These are phyloP conservation scores for Chionomys nivalis DNA, from an alignment of 2,113 vertebrate species.

Conservation along the genomic window DNA sequence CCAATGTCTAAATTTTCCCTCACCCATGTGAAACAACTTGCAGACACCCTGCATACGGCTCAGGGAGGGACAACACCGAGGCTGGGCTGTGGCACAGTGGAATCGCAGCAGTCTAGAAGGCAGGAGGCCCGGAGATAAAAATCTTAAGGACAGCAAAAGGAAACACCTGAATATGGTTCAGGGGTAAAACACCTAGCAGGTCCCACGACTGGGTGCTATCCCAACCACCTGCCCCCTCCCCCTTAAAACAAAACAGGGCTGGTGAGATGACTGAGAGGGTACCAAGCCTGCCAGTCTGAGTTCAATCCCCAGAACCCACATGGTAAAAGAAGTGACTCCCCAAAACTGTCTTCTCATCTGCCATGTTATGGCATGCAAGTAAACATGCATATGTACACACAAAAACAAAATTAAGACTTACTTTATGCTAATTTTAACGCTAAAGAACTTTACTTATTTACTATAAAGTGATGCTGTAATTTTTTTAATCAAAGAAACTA, in stretches of 20 bases:
- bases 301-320: not conserved
- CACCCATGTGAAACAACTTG: slow-evolving; percentile 45
- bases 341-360: not conserved
- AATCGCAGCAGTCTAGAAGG: not conserved
- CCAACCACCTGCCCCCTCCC: not conserved
- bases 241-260: not conserved
- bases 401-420: not conserved
- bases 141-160: not conserved
- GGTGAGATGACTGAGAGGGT: not conserved
- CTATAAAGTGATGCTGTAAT: not conserved
- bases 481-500: slow-evolving; percentile 44
- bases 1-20: not conserved
- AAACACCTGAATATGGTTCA: not conserved
- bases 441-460: slow-evolving; percentile 37
- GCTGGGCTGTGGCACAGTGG: not conserved
- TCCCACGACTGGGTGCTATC: not conserved
- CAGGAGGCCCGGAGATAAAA: not conserved
- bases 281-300: not conserved
- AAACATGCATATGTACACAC: not conserved
- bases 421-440: slow-evolving; percentile 51
- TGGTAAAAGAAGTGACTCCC: not conserved
- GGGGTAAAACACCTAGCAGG: not conserved
- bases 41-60: not conserved
- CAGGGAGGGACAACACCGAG: not conserved
- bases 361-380: not conserved